These are phyloP conservation scores for Todiramphus saurophagus DNA, from an alignment of 2,113 vertebrate genomes.

Conservation along the genomic window DNA sequence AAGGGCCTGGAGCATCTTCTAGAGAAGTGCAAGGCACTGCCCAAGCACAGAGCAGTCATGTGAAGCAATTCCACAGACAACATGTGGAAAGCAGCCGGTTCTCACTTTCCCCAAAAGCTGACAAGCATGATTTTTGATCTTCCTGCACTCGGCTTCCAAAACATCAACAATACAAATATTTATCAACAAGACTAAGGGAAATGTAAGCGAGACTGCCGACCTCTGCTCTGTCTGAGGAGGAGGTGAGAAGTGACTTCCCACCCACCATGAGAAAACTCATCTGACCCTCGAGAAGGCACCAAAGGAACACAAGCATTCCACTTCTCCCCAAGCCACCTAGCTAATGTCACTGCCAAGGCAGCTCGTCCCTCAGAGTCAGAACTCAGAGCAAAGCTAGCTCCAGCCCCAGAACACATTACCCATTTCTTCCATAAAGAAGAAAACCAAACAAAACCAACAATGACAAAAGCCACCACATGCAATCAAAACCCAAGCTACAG, in stretches of 20 bases:
- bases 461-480: background rate
- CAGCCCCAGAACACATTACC: background rate
- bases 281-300: background rate
- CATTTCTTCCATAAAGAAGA: background rate
- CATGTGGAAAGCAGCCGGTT: background rate
- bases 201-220: background rate
- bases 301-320: background rate
- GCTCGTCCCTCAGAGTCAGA: background rate
- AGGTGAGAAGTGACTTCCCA: background rate
- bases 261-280: background rate
- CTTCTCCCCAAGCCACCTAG: background rate
- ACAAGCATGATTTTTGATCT: background rate
- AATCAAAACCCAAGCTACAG: background rate
- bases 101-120: background rate
- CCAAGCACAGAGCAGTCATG: background rate
- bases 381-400: background rate
- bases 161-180: slow-evolving; percentile 20
- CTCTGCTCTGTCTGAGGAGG: background rate
- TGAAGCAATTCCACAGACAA: background rate
- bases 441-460: background rate
- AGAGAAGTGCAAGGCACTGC: background rate
- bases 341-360: background rate
- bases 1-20: background rate
- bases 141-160: background rate
- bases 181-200: background rate